These are phyloP conservation scores for Tragelaphus oryx DNA, from an alignment of 2,797 vertebrate genomes.

Conservation along the genomic window DNA sequence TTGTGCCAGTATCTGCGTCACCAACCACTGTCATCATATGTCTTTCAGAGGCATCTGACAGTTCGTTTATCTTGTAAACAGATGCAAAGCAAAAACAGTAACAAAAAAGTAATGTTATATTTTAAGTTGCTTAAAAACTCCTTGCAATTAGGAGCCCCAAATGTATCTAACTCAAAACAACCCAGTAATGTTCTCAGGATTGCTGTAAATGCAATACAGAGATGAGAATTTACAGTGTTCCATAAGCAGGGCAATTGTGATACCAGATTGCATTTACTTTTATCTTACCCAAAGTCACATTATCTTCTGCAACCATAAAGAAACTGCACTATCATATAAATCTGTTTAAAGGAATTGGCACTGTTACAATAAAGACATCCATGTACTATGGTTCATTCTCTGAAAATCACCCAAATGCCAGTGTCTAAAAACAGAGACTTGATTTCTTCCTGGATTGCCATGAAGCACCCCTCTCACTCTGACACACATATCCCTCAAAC, in stretches of 20 bases:
- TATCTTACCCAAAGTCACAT: conserved; percentile 77
- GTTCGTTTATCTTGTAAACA: conserved; percentile 72
- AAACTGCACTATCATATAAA: conserved; percentile 69
- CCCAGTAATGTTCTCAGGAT: conserved; percentile 47
- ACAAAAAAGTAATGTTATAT: conserved; percentile 56
- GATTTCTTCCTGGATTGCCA: conserved; percentile 76
- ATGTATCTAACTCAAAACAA: conserved; percentile 50
- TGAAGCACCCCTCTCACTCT: conserved; percentile 53
- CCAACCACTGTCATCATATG: conserved; percentile 55
- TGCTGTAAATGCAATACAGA: conserved; percentile 62
- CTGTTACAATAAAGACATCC: conserved; percentile 73
- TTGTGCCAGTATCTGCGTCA: not conserved
- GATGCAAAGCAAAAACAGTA: conserved; percentile 53
- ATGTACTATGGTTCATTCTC: conserved; percentile 68
- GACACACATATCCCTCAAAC: conserved; percentile 77
- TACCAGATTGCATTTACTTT: conserved; percentile 77
- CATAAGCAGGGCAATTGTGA: conserved; percentile 69
- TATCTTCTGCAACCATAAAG: conserved; percentile 75
- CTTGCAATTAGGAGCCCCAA: conserved; percentile 60
- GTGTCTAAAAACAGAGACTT: conserved; percentile 72
- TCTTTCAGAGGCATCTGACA: conserved; percentile 61
- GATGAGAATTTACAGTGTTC: conserved; percentile 74
- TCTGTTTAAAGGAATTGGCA: conserved; percentile 78
- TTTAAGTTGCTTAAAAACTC: conserved; percentile 73
- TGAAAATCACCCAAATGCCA: conserved; percentile 78